phyloP scores from a whole-genome alignment of 2,888 invertebrate species.

The Eristalis pertinax region DNA sequence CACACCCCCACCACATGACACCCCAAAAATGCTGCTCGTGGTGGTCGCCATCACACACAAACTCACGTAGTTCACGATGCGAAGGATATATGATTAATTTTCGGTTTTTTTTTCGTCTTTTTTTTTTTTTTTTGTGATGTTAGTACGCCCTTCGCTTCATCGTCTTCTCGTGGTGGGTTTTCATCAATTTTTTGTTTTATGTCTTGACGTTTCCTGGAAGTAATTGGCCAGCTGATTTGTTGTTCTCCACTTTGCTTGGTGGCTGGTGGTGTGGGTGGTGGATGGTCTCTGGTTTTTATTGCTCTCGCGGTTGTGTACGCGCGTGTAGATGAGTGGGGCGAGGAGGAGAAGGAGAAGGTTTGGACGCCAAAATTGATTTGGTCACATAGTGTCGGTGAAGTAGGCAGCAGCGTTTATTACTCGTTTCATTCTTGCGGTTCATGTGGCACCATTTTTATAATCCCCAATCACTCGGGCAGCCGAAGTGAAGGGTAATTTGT shows the following conservation, averaged over 20 bases:
- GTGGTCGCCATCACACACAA: constrained; percentile 38
- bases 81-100: constrained; percentile 67
- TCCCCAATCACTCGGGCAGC: neutral
- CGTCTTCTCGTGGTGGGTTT: constrained; percentile 11
- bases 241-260: constrained; percentile 38
- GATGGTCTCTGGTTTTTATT: constrained; percentile 43
- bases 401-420: neutral
- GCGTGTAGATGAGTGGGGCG: neutral
- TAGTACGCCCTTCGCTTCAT: constrained; percentile 1
- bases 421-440: no score
- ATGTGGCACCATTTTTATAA: constrained; percentile 3
- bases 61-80: constrained; percentile 13
- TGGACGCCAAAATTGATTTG: constrained; percentile 27
- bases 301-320: neutral
- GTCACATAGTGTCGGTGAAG: constrained; percentile 26
- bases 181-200: constrained; percentile 56
- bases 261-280: constrained; percentile 30
- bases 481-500: neutral
- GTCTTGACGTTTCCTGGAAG: constrained; percentile 68
- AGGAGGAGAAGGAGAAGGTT: neutral
- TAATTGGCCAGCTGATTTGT: constrained; percentile 71
- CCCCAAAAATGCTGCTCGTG: constrained; percentile 44
- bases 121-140: neutral
- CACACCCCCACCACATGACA: constrained; percentile 43
- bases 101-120: constrained; percentile 11